These are phyloP conservation scores for Maccullochella peelii DNA, from an alignment of 2,113 vertebrate species.

Conservation along the genomic window DNA sequence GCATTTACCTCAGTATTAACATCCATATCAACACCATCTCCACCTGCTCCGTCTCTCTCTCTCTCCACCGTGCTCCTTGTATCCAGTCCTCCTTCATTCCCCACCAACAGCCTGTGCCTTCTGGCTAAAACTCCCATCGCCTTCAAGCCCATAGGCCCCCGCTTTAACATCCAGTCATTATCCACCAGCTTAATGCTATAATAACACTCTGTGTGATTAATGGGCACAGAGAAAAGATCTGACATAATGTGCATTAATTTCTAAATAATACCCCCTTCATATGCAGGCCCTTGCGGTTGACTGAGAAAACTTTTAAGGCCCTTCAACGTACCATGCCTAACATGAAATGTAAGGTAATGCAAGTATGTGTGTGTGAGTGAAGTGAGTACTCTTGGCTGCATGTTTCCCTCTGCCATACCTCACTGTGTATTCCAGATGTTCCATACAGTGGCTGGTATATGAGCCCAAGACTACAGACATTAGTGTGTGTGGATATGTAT, in stretches of 20 bases:
- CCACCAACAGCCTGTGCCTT: background rate
- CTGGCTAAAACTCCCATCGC: conserved; percentile 18
- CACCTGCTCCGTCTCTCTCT: too few species aligned
- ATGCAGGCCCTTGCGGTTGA: conserved; percentile 14
- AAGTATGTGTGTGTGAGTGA: conserved; percentile 3
- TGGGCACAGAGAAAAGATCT: conserved; percentile 20
- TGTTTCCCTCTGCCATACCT: conserved; percentile 40
- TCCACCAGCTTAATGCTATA: conserved; percentile 47
- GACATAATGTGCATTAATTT: conserved; percentile 48
- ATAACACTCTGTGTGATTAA: conserved; percentile 65
- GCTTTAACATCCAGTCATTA: conserved; percentile 51
- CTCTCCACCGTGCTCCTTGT: background rate
- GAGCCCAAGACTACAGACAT: conserved; percentile 58
- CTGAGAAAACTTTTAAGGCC: conserved; percentile 55
- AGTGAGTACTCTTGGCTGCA: conserved; percentile 13
- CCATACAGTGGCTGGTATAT: conserved; percentile 72
- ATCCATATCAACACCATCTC: too few species aligned
- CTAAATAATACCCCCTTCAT: conserved; percentile 44
- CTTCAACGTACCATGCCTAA: conserved; percentile 20
- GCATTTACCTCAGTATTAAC: too few species aligned
- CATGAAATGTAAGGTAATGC: background rate
- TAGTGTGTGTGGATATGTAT: background rate
- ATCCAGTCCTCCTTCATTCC: conserved; percentile 24
- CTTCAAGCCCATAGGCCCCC: conserved; percentile 29
- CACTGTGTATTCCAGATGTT: conserved; percentile 84